Evolutionary conservation across 2,797 vertebrate genomes (phyloP), one percentile per base, ranked within the genome.

Genomic region (Rhinichthys osculus): DNA sequence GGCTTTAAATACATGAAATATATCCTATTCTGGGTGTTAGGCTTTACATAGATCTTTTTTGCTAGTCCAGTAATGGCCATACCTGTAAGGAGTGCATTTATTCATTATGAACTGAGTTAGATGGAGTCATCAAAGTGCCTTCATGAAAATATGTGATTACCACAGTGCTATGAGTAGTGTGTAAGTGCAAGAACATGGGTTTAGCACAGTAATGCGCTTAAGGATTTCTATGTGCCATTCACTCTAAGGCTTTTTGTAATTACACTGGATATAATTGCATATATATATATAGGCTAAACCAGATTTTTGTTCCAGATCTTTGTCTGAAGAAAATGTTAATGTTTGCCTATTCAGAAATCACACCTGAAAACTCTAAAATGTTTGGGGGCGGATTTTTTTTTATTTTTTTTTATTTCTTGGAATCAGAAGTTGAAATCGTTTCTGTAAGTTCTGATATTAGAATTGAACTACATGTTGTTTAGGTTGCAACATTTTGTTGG

Each of bases 31-130:
- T 27, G 23, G 9, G 50, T 30, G 67, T 50, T 67, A 40, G 44
- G 47, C 82, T 79, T 4, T n/a, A 59, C 70, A 42, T 14, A 82
- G 35, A 47, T 74, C 64, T 19, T 19, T 47, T 76, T 42, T 73
- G 84, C 82, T 82, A 73, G 78, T 67, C 74, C 59, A 70, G 82
- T 85, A 84, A 88, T 84, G 79, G 84, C 33, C 38, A 38, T 77
- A 57, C 30, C 62, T 82, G 50, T 59, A 13, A 19, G 66, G 30
- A 67, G 23, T 47, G 54, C 35, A 57, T 82, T 62, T 82, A 67
- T 52, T 73, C 69, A 89, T 82, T 85, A 79, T 21, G 3, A 50
- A 47, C 11, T 71, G 44, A 76, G 72, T 89, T 44, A 88, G 81
- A 84, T 71, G 44, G n/a, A 83, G 66, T 84, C 86, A 82, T 54